Evolutionary conservation across 1,140 invertebrate species (phyloP).

Genomic region (Drosophila busckii): DNA sequence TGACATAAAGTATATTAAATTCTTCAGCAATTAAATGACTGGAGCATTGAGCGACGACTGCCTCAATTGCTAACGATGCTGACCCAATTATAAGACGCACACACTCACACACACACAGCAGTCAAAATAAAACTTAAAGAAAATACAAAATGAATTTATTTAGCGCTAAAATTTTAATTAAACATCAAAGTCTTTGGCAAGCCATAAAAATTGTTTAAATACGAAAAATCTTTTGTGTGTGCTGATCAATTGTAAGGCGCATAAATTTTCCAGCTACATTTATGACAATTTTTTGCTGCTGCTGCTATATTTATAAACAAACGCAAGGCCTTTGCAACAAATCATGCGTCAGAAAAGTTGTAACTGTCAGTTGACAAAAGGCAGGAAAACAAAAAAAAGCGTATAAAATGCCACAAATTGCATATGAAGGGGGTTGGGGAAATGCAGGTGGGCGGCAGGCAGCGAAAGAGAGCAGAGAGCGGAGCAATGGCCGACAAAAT

Average conservation of each 20-base stretch:
- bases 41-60: slow-evolving; percentile 35
- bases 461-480: background rate
- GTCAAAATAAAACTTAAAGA: too few species aligned
- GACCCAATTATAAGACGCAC: slow-evolving; percentile 41
- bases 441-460: slow-evolving; percentile 9
- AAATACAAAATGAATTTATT: too few species aligned
- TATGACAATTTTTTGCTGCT: too few species aligned
- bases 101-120: background rate
- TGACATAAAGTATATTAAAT: slow-evolving; percentile 69
- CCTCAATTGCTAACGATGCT: slow-evolving; percentile 40
- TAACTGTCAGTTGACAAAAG: slow-evolving; percentile 63
- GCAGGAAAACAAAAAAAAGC: slow-evolving; percentile 36
- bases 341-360: slow-evolving; percentile 75
- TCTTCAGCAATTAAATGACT: slow-evolving; percentile 42
- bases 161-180: too few species aligned
- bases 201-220: too few species aligned
- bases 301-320: slow-evolving; percentile 65
- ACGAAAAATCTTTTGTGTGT: too few species aligned
- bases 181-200: too few species aligned
- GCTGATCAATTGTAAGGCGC: too few species aligned
- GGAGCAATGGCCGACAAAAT: slow-evolving; percentile 48
- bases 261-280: too few species aligned
- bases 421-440: slow-evolving; percentile 49
- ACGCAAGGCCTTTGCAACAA: slow-evolving; percentile 68
- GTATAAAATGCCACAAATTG: slow-evolving; percentile 37